A percentile compares a stretch with the other conserved stretches of the same genome.
These are phyloP conservation scores for Corythornis vintsioides DNA, from an alignment of 2,113 vertebrate species.

Conservation along the genomic window DNA sequence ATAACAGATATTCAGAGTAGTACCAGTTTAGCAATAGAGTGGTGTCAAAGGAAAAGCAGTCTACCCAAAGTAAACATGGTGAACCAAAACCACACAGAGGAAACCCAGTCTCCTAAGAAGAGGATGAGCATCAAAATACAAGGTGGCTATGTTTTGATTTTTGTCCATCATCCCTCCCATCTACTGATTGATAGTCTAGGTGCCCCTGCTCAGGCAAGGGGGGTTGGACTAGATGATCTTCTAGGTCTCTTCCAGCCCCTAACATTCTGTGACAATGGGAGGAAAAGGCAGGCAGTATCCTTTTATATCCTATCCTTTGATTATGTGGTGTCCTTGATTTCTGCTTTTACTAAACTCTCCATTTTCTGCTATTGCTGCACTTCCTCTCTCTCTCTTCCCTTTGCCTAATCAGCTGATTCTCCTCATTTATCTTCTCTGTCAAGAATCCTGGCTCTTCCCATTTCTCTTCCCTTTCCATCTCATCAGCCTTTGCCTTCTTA, in stretches of 20 bases:
- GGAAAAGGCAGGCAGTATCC: not conserved
- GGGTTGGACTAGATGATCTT: no score
- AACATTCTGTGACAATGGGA: not conserved
- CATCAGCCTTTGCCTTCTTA: not conserved
- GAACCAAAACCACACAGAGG: not conserved
- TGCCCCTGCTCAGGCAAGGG: no score
- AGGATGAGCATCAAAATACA: not conserved
- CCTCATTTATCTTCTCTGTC: not conserved
- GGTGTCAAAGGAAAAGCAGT: not conserved
- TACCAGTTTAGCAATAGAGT: not conserved
- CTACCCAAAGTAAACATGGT: not conserved
- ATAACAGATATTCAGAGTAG: not conserved
- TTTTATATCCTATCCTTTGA: not conserved
- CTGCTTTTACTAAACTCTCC: not conserved
- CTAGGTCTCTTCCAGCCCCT: no score
- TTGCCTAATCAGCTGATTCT: not conserved
- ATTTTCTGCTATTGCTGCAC: not conserved
- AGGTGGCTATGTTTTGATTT: not conserved
- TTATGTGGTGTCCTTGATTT: not conserved
- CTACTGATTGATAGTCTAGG: not conserved
- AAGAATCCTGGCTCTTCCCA: not conserved
- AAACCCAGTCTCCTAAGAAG: not conserved
- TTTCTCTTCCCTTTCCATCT: not conserved
- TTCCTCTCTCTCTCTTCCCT: not conserved
- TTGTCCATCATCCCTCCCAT: not conserved